phyloP scores from a whole-genome alignment of 2,888 invertebrate species.

The Coenonympha glycerion region DNA sequence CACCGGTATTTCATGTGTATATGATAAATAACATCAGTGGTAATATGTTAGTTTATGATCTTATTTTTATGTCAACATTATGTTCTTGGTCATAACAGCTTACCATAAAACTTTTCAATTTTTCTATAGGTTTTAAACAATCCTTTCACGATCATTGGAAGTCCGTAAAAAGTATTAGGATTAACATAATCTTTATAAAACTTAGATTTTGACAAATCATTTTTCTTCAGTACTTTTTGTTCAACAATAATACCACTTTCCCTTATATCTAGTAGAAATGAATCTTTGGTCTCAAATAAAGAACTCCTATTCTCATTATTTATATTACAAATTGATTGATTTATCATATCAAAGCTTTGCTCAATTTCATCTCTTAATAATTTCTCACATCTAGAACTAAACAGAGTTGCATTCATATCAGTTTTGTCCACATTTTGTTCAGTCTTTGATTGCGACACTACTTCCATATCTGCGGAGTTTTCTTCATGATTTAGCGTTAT shows the following conservation, averaged over 20 bases:
- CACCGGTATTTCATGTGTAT: too few species aligned
- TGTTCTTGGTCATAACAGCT: constrained; percentile 33
- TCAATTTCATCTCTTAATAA: constrained; percentile 45
- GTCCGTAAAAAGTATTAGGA: constrained; percentile 80
- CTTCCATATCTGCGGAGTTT: constrained; percentile 30
- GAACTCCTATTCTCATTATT: constrained; percentile 38
- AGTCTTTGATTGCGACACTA: constrained; percentile 54
- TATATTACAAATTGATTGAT: constrained; percentile 69
- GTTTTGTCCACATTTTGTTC: constrained; percentile 30
- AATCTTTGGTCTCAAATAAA: constrained; percentile 61
- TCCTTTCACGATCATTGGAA: constrained; percentile 81
- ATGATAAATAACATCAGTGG: too few species aligned
- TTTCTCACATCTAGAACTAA: constrained; percentile 33
- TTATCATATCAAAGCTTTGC: constrained; percentile 69
- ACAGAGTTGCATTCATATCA: constrained; percentile 30
- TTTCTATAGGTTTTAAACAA: constrained; percentile 85
- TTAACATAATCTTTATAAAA: constrained; percentile 23
- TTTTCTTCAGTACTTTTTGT: constrained; percentile 26
- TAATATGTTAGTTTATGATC: too few species aligned
- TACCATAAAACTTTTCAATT: constrained; percentile 89
- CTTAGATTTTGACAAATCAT: constrained; percentile 28
- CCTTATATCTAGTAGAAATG: constrained; percentile 58
- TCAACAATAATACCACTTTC: constrained; percentile 43
- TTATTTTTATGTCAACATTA: background rate
- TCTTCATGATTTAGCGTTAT: constrained; percentile 18